Evolutionary conservation across 2,797 vertebrate species (phyloP).

Genomic region (Hippoglossus hippoglossus): DNA sequence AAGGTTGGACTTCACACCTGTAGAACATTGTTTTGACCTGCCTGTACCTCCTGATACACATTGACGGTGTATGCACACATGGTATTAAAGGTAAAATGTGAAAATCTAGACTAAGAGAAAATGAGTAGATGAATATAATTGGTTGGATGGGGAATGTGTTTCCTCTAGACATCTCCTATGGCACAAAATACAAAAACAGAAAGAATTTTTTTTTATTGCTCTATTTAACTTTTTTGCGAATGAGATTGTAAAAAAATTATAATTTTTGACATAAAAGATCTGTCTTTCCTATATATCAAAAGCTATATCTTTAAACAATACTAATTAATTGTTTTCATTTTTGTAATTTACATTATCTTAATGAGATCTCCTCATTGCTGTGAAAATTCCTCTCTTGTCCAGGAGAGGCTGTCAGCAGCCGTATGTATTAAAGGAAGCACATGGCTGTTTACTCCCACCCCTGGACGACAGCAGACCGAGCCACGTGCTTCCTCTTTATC

Average conservation of each 20-base stretch:
- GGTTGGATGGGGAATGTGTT: background rate
- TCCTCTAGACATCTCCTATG: background rate
- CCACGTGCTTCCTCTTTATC: conserved; percentile 36
- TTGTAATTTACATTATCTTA: background rate
- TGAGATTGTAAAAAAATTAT: too few relatives aligned
- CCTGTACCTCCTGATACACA: background rate
- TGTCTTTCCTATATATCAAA: background rate
- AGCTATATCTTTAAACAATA: conserved; percentile 16
- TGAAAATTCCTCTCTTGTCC: conserved; percentile 9
- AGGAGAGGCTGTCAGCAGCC: conserved; percentile 18
- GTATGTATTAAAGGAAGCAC: conserved; percentile 45
- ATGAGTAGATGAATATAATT: background rate
- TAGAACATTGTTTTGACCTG: background rate
- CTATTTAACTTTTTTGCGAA: too few relatives aligned
- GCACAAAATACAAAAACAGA: too few relatives aligned
- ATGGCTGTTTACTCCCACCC: conserved; percentile 18
- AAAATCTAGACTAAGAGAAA: too few relatives aligned
- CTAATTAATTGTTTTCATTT: conserved; percentile 13
- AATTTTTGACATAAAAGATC: too few relatives aligned
- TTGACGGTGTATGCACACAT: too few relatives aligned
- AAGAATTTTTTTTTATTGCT: too few relatives aligned
- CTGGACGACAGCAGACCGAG: conserved; percentile 13
- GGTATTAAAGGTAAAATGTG: too few relatives aligned
- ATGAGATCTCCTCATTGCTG: background rate
- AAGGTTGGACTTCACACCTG: background rate